These are phyloP conservation scores for Tragulus kanchil DNA, from an alignment of 2,113 vertebrate species.

Conservation along the genomic window DNA sequence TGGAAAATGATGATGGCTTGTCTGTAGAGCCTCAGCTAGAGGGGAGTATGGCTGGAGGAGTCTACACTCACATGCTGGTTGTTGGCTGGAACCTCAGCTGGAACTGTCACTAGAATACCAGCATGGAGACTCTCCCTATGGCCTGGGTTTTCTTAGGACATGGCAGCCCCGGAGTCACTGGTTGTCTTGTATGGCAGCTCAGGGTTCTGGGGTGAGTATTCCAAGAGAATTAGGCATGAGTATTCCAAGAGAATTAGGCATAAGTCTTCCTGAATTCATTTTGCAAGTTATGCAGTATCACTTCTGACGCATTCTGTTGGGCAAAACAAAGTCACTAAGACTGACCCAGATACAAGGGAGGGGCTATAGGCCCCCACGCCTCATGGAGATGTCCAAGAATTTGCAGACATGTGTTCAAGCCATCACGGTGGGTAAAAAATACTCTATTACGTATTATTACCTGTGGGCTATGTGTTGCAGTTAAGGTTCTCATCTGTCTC, in stretches of 20 bases:
- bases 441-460: background rate
- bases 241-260: no score
- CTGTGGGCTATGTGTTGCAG: background rate
- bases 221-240: background rate
- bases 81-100: background rate
- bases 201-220: background rate
- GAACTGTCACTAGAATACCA: background rate
- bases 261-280: background rate
- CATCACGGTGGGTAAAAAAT: background rate
- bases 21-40: background rate
- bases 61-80: background rate
- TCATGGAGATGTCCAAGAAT: background rate
- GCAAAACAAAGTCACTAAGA: background rate
- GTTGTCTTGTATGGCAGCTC: background rate
- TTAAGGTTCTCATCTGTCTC: background rate
- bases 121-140: no score
- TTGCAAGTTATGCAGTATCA: background rate
- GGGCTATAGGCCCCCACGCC: background rate
- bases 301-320: background rate
- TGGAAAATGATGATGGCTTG: background rate
- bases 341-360: background rate
- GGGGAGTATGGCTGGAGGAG: background rate
- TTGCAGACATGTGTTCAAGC: conserved; percentile 15
- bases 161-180: background rate
- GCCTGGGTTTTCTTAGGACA: background rate